phyloP scores from a whole-genome alignment of 2,113 vertebrate species.

The Oryzias curvinotus region DNA sequence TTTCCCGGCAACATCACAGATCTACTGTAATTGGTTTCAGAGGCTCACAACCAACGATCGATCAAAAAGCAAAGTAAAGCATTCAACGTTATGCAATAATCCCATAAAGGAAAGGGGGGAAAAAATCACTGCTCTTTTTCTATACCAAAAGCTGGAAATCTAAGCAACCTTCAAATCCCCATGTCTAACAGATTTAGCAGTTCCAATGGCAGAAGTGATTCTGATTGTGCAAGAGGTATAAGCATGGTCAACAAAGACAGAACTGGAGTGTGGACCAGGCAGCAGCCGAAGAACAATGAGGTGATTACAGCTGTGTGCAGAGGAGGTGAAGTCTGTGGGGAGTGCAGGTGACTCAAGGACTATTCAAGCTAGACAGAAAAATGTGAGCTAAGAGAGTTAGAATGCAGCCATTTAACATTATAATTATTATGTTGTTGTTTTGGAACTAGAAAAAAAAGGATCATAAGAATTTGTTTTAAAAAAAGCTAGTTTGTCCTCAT shows the following conservation, averaged over 20 bases:
- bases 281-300: constrained; percentile 42
- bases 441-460: no score
- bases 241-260: not conserved
- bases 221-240: constrained; percentile 4
- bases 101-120: not conserved
- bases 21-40: constrained; percentile 18
- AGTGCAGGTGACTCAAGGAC: constrained; percentile 57
- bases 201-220: constrained; percentile 1
- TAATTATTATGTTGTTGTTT: not conserved
- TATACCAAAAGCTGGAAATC: not conserved
- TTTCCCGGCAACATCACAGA: constrained; percentile 15
- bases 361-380: constrained; percentile 29
- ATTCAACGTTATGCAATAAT: not conserved
- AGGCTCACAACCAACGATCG: not conserved
- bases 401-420: constrained; percentile 22
- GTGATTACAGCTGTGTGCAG: constrained; percentile 56
- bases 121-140: not conserved
- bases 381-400: constrained; percentile 10
- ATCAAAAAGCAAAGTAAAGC: no score
- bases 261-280: constrained; percentile 8
- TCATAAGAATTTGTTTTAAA: not conserved
- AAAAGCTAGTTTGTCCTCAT: not conserved
- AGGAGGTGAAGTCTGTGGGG: constrained; percentile 38
- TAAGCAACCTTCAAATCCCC: not conserved
- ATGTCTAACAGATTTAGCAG: not conserved